These are phyloP conservation scores for Leucopsar rothschildi DNA, from an alignment of 2,113 vertebrate species.

Conservation along the genomic window DNA sequence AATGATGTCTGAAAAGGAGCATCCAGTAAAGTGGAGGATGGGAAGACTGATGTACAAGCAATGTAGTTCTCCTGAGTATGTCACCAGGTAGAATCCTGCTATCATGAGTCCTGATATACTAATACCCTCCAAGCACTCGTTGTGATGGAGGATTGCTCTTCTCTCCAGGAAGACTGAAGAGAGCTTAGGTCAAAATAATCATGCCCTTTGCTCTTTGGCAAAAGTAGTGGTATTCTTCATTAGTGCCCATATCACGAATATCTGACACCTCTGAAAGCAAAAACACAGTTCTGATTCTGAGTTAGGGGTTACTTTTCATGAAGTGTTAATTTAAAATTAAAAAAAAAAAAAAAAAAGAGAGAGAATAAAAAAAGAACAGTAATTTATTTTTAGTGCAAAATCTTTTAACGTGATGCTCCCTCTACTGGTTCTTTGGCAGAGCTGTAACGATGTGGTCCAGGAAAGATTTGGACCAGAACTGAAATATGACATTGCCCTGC, in stretches of 20 bases:
- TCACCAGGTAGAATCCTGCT: background rate
- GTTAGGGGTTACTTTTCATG: background rate
- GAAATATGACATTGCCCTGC: constrained; percentile 93
- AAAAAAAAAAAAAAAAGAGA: background rate
- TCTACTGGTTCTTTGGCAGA: constrained; percentile 82
- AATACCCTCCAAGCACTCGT: background rate
- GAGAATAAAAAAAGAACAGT: background rate
- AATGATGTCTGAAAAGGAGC: background rate
- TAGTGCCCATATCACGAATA: background rate
- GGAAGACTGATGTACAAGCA: background rate
- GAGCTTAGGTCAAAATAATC: background rate
- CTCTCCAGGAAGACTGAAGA: background rate
- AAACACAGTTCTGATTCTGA: background rate
- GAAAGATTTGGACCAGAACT: constrained; percentile 96
- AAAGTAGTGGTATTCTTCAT: background rate
- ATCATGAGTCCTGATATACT: background rate
- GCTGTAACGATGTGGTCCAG: constrained; percentile 96
- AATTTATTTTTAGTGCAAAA: background rate
- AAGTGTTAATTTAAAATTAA: background rate
- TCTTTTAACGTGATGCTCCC: constrained; percentile 66
- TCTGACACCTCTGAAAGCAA: background rate
- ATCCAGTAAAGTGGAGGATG: background rate
- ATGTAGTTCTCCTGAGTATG: background rate
- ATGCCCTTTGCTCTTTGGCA: background rate
- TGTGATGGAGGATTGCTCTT: background rate